These are phyloP conservation scores for Trinectes maculatus DNA, from an alignment of 2,113 vertebrate genomes.

Conservation along the genomic window DNA sequence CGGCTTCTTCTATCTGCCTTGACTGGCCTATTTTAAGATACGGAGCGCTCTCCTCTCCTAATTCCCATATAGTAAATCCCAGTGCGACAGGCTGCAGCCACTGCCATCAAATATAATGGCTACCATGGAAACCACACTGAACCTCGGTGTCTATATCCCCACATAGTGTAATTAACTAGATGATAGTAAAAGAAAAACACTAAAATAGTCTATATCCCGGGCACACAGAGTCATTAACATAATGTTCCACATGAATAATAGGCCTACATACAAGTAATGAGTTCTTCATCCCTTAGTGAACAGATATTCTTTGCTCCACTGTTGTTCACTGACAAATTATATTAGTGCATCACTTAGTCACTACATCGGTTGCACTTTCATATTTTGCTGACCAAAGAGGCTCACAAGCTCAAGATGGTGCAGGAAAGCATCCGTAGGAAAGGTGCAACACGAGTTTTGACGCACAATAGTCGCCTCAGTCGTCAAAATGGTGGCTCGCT, in stretches of 20 bases:
- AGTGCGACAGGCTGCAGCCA: slow-evolving; percentile 43
- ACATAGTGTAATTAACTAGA: slow-evolving; percentile 30
- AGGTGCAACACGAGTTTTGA: slow-evolving; percentile 33
- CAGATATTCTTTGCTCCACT: slow-evolving; percentile 39
- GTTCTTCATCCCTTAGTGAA: slow-evolving; percentile 47
- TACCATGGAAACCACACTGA: slow-evolving; percentile 63
- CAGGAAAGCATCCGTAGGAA: slow-evolving; percentile 26
- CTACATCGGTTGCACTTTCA: slow-evolving; percentile 31
- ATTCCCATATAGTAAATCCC: slow-evolving; percentile 57
- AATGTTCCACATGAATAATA: slow-evolving; percentile 62
- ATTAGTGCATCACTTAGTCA: slow-evolving; percentile 55
- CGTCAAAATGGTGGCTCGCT: slow-evolving; percentile 68
- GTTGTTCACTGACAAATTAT: slow-evolving; percentile 63
- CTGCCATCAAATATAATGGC: slow-evolving; percentile 49
- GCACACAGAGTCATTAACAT: slow-evolving; percentile 58
- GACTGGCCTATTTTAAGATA: slow-evolving; percentile 61
- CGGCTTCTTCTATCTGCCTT: slow-evolving; percentile 49
- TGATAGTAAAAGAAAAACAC: slow-evolving; percentile 53
- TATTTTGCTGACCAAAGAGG: slow-evolving; percentile 8
- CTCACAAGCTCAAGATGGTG: neutral
- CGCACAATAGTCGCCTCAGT: slow-evolving; percentile 12
- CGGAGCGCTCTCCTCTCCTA: slow-evolving; percentile 43
- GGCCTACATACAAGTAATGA: slow-evolving; percentile 42
- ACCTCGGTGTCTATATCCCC: slow-evolving; percentile 25
- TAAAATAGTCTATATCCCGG: slow-evolving; percentile 34